Conservation (phyloP, 2,888 invertebrate genomes). For the Lasius fuliginosus region DNA sequence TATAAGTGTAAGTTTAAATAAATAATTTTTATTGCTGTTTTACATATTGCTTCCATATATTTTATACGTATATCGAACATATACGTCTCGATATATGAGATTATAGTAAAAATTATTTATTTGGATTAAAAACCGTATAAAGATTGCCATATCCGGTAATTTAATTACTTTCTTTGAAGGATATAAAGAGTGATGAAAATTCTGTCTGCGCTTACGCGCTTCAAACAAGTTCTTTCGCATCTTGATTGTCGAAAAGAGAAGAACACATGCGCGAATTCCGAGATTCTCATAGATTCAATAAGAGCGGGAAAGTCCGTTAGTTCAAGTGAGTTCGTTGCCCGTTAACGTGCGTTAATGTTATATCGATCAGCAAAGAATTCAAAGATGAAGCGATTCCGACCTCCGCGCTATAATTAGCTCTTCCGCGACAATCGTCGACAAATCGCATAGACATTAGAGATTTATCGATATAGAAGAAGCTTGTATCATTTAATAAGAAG, state of each 20-base stretch:
- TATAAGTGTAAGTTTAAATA: neutral
- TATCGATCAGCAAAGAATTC: conserved; percentile 37
- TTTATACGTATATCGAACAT: neutral
- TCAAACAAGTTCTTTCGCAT: neutral
- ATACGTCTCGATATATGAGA: neutral
- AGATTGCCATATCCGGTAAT: neutral
- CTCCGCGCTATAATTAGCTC: conserved; percentile 1
- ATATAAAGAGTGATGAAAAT: neutral
- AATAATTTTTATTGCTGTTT: neutral
- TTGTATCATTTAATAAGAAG: neutral
- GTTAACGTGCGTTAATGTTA: conserved; percentile 48
- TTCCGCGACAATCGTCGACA: conserved; percentile 4
- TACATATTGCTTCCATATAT: neutral
- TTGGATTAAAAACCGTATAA: neutral
- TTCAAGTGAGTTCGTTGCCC: conserved; percentile 45
- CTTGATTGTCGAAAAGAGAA: neutral
- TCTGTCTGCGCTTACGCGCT: neutral
- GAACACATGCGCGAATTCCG: neutral
- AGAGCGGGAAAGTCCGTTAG: conserved; percentile 38
- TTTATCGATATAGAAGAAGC: neutral
- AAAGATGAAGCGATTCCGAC: conserved; percentile 28
- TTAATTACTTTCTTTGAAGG: neutral
- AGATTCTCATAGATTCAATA: conserved; percentile 48
- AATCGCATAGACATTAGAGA: neutral
- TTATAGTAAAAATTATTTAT: conserved; percentile 3